Percentiles rank a stretch among this genome's conserved stretches.
Evolutionary conservation across 1,140 invertebrate species (phyloP).

Genomic region (Drosophila fuyamai): DNA sequence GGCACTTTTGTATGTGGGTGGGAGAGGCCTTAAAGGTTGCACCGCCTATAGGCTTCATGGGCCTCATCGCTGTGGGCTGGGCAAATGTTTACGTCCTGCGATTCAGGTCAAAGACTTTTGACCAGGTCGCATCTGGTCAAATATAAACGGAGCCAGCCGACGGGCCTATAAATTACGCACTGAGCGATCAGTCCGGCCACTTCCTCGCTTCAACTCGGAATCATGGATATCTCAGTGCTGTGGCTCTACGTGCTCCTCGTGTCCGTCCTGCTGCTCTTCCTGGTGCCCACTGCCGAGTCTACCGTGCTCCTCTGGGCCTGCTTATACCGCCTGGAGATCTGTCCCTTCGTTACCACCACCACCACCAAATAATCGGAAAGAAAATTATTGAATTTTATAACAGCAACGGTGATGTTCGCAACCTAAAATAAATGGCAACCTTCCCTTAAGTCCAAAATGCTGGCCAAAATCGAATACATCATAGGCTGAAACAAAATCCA

Average conservation of each 20-base stretch:
- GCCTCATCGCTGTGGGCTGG: conserved; percentile 1
- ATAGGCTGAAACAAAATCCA: not conserved
- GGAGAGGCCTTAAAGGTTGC: conserved; percentile 1
- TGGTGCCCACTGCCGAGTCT: conserved; percentile 46
- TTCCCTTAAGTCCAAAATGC: not conserved
- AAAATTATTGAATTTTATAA: conserved; percentile 1
- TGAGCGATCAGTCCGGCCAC: not conserved
- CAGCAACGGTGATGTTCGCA: not conserved
- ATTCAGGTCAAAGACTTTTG: conserved; percentile 24
- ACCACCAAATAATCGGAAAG: not conserved
- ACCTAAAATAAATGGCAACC: conserved; percentile 31
- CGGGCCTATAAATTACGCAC: conserved; percentile 18
- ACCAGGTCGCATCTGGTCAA: conserved; percentile 24
- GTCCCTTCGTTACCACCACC: conserved; percentile 57
- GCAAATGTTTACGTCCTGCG: conserved; percentile 19
- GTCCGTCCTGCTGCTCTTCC: conserved; percentile 41
- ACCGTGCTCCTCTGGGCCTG: conserved; percentile 63
- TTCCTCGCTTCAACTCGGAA: not conserved
- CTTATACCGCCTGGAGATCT: conserved; percentile 49
- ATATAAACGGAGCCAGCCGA: not conserved
- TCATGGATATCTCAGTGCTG: conserved; percentile 41
- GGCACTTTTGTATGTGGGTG: not conserved
- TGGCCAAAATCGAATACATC: conserved; percentile 12
- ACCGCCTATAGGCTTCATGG: not conserved
- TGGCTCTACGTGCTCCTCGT: conserved; percentile 41